phyloP scores from a whole-genome alignment of 92 coral and sea anemone genomes.

The Plumapathes pennacea region DNA sequence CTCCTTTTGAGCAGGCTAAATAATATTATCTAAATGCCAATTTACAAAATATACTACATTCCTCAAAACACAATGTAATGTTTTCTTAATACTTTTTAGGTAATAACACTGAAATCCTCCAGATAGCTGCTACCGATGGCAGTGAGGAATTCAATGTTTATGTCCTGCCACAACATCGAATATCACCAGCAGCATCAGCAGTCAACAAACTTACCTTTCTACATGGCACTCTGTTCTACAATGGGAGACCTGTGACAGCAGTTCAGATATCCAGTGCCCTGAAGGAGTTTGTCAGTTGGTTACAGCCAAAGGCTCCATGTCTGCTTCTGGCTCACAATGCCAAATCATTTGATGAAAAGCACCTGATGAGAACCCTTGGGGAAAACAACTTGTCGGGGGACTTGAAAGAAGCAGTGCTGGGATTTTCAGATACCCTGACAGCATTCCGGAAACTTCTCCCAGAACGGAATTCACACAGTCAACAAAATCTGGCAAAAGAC shows the following conservation, averaged over 20 bases:
- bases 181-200: slow-evolving; percentile 24
- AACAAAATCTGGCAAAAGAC: slow-evolving; percentile 25
- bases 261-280: slow-evolving; percentile 7
- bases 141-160: slow-evolving; percentile 25
- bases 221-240: slow-evolving; percentile 19
- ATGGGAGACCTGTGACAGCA: slow-evolving; percentile 17
- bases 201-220: slow-evolving; percentile 38
- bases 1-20: no score
- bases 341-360: slow-evolving; percentile 38
- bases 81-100: slow-evolving; percentile 9
- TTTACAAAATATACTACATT: no score
- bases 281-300: slow-evolving; percentile 17
- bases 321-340: slow-evolving; percentile 44
- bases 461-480: slow-evolving; percentile 23
- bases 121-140: slow-evolving; percentile 57
- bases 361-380: slow-evolving; percentile 19
- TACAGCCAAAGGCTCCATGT: slow-evolving; percentile 43
- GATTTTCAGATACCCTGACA: slow-evolving; percentile 57
- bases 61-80: neutral
- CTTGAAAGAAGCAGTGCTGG: slow-evolving; percentile 25
- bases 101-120: slow-evolving; percentile 41
- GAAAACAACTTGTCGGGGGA: slow-evolving; percentile 9
- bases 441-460: slow-evolving; percentile 60
- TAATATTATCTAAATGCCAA: no score
- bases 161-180: slow-evolving; percentile 7